phyloP scores from a whole-genome alignment of 2,888 invertebrate genomes.

The Capitulum mitella region DNA sequence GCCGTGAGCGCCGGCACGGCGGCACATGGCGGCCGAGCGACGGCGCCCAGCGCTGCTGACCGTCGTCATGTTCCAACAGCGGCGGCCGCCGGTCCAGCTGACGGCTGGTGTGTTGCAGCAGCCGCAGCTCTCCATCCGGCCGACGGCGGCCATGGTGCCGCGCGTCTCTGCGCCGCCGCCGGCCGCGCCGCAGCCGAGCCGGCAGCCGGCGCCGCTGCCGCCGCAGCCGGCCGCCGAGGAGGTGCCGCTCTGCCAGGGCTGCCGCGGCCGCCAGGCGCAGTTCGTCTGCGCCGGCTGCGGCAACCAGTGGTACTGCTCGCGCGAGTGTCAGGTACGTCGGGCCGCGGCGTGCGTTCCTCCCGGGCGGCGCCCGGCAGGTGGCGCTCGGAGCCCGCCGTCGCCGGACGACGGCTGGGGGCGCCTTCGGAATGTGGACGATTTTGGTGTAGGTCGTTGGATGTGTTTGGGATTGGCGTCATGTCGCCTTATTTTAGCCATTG shows the following conservation, averaged over 20 bases:
- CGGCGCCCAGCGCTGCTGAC: too few species aligned
- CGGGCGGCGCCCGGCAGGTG: too few species aligned
- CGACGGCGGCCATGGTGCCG: background rate
- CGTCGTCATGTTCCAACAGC: too few species aligned
- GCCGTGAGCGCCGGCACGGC: too few species aligned
- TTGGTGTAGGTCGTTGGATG: too few species aligned
- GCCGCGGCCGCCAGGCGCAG: constrained; percentile 69
- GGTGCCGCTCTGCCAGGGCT: constrained; percentile 72
- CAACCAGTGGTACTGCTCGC: constrained; percentile 90
- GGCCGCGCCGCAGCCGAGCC: background rate
- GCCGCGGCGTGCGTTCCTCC: too few species aligned
- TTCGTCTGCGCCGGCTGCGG: constrained; percentile 85
- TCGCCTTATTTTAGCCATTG: too few species aligned
- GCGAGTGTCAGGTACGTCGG: constrained; percentile 83
- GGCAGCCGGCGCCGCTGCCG: background rate
- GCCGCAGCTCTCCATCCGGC: background rate
- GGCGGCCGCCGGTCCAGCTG: constrained; percentile 32
- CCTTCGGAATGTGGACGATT: too few species aligned
- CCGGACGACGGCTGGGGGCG: too few species aligned
- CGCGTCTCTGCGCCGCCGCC: background rate
- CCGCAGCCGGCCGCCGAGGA: constrained; percentile 27
- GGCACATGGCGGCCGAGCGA: too few species aligned
- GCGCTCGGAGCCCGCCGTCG: too few species aligned
- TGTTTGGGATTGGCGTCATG: too few species aligned
- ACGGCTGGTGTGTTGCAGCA: constrained; percentile 28